Evolutionary conservation across 2,113 vertebrate species (phyloP), one percentile per base, ranked within the genome.

Genomic region (Ptilonorhynchus violaceus): DNA sequence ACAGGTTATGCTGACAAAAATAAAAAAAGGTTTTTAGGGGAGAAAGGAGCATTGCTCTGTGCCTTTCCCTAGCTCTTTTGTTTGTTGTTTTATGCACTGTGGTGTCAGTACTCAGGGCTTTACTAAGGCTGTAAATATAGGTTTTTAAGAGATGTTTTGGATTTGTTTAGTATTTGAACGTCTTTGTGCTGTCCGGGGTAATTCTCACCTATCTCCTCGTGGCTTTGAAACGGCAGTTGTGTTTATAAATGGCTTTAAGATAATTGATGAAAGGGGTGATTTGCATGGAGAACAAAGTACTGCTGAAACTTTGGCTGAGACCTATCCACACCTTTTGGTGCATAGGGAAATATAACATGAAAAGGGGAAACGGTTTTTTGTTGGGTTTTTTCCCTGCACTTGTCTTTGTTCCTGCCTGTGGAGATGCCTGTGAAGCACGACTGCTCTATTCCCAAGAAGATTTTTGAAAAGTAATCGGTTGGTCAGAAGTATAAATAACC

Each of bases 281-380:
- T 96, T 93, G 55, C 86, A 75, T 91, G 80, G 91, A 96, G 93
- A 95, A 95, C 91, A 96, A 96, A 97, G 95, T 49, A 42, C 42
- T 10, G 64, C 83, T 81, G 85, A 92, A 93, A 83, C 59, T 95
- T 95, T 44, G 60, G n/a, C 16, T 23, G 84, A 89, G 86, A 87
- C 94, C 92, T 86, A 33, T 74, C 82, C 91, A 84, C 88, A 95
- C 92, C 91, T 91, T 95, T 93, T 60, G 80, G 89, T 75, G 83
- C 76, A 60, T 78, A 41, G 84, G 64, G 52, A 95, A 93, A 92
- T 81, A n/a, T 0, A 78, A 86, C 72, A 67, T 39, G 50, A 86
- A 91, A 92, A 84, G 35, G 39, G 67, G 59, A 46, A 74, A 90
- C 63, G 50, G 39, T 4, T 35, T 87, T 93, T 86, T 68, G 13